Conservation (phyloP, 2,797 vertebrate species). For the Tapera naevia region DNA sequence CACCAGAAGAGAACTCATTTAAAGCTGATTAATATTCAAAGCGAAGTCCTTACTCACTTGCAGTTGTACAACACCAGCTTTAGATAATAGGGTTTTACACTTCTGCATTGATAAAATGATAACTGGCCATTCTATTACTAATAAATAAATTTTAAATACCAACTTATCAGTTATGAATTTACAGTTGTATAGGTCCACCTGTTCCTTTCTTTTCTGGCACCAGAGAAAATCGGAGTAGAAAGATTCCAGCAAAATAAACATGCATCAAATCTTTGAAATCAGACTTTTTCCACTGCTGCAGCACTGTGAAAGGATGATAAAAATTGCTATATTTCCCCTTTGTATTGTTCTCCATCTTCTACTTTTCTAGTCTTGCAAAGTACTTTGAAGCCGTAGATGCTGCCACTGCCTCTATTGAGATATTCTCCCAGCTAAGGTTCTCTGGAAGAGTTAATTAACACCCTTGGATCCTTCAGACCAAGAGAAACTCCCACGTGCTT, state of each 20-base stretch:
- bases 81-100: background rate
- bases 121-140: background rate
- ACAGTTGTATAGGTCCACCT: background rate
- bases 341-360: background rate
- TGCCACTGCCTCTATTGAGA: background rate
- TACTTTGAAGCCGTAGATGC: background rate
- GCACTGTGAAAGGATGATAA: background rate
- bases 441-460: background rate
- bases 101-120: background rate
- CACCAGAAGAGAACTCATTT: background rate
- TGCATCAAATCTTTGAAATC: background rate
- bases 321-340: background rate
- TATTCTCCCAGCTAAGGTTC: background rate
- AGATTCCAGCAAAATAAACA: background rate
- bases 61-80: background rate
- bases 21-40: background rate
- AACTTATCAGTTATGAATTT: background rate
- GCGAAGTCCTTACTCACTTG: background rate
- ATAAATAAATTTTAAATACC: background rate
- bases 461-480: background rate
- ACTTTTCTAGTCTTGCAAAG: background rate
- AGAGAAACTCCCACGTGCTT: background rate
- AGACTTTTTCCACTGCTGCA: background rate
- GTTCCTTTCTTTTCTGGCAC: background rate
- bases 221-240: background rate